Base-by-base conservation (phyloP, 2,888 invertebrate species). In the Harpagoxenus sublaevis region DNA sequence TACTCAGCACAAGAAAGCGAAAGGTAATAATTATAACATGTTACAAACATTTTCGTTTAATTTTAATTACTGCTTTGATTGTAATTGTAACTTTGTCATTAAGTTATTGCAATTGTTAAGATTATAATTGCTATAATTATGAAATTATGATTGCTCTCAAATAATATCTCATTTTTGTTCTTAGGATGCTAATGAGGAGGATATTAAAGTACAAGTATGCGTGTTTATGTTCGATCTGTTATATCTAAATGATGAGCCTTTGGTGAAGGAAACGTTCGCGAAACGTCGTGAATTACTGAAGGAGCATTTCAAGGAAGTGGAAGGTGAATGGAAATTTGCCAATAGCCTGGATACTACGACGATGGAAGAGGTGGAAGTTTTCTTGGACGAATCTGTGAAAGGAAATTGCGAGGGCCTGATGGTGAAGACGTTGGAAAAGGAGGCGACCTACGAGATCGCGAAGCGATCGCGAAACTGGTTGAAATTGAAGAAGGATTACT, bases 401-500 rank as follows among this genome's bases (percentile, higher is more conserved):
- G 99, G 98, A 78, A 99, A 99, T 94, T 99, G 99, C 95, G 99
- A 99, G 96, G 99, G 99, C 1, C 96, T 99, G 83, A 99, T 99
- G 99, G 98, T 99, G 9, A 99, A 99, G 96, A 98, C 99, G 0
- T 95, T 99, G 74, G 96, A 97, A 90, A 97, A 97, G 48, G 97
- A 98, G 92, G 98, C 99, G 0, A 97, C 98, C 0, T 99, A 99
- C 95, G 99, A 99, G 96, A 99, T 99, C 91, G 99, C 99, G 0
- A 98, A 99, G 91, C 96, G 99, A 57, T 98, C 98, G 0, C 97
- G 97, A 88, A 99, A 99, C 95, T 99, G 99, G 99, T 96, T 99
- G 55, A 99, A 99, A 96, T 95, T 99, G 82, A 99, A 99, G 95
- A 99, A 99, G 94, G 99, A 99, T 96, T 99, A 99, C 95, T 95